A percentile compares a stretch with the other conserved stretches of the same genome.
These are phyloP conservation scores for Cyprinodon variegatus DNA, from an alignment of 2,113 vertebrate species.

Conservation along the genomic window DNA sequence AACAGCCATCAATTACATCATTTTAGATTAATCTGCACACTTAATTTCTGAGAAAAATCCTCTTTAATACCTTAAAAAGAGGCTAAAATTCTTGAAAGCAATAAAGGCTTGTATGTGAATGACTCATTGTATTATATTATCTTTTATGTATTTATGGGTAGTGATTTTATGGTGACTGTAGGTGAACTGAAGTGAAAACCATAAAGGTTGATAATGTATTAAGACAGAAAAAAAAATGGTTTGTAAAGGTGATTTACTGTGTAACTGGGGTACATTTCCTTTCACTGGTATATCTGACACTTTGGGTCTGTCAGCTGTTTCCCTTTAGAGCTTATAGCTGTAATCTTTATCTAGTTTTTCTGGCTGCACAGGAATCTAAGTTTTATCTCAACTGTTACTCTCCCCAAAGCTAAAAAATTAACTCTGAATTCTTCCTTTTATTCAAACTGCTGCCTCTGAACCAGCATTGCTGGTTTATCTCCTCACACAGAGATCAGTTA, in stretches of 20 bases:
- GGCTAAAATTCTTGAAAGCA: background rate
- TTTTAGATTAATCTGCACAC: no score
- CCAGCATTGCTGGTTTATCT: background rate
- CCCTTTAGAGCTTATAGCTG: background rate
- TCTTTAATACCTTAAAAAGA: no score
- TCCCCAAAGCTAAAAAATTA: background rate
- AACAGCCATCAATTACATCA: no score
- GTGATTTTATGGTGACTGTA: background rate
- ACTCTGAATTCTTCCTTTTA: background rate
- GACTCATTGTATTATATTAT: background rate
- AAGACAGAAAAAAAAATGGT: constrained; percentile 1
- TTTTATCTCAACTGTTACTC: background rate
- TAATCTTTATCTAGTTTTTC: constrained; percentile 18
- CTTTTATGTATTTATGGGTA: background rate
- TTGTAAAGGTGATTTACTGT: constrained; percentile 13
- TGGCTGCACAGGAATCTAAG: background rate
- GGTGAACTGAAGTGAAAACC: background rate
- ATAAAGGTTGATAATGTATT: background rate
- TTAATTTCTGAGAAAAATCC: no score
- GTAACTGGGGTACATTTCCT: background rate
- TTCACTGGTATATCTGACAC: background rate
- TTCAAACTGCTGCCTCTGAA: background rate
- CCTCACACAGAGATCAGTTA: background rate
- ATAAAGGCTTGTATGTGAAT: background rate
- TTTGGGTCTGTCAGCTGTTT: constrained; percentile 9